Percentiles rank a stretch among this genome's conserved stretches.
Evolutionary conservation across 2,113 vertebrate species (phyloP).

Genomic region (Xyliphius kryptos): DNA sequence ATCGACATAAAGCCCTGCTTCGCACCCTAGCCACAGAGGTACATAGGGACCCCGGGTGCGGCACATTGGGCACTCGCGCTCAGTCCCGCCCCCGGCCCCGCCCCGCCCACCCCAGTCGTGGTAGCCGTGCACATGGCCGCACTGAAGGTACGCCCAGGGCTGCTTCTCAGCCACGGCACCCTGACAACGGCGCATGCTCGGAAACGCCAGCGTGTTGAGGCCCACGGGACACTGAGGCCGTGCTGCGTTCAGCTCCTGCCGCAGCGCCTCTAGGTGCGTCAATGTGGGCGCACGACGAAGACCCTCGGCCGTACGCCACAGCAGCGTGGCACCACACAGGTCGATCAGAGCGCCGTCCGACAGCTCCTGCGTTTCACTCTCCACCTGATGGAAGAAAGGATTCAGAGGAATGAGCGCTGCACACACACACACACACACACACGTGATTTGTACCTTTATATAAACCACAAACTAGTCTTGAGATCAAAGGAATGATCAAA

Average conservation of each 20-base stretch:
- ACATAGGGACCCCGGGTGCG: constrained; percentile 91
- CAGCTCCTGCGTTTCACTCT: constrained; percentile 88
- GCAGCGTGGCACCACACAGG: constrained; percentile 88
- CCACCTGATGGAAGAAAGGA: constrained; percentile 73
- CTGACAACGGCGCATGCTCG: constrained; percentile 90
- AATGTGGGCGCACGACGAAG: constrained; percentile 89
- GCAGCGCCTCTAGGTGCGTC: constrained; percentile 92
- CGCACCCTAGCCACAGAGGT: constrained; percentile 94
- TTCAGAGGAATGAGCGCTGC: too few relatives aligned
- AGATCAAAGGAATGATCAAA: too few relatives aligned
- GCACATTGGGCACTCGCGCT: constrained; percentile 96
- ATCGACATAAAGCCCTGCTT: constrained; percentile 94
- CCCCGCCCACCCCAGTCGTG: constrained; percentile 86
- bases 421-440: too few relatives aligned
- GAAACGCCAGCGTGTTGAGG: constrained; percentile 97
- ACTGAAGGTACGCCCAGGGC: constrained; percentile 95
- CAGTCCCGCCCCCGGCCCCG: constrained; percentile 69
- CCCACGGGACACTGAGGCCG: constrained; percentile 95
- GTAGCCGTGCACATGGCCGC: constrained; percentile 95
- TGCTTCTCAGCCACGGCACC: constrained; percentile 96
- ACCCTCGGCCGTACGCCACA: constrained; percentile 96
- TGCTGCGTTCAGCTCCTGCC: constrained; percentile 95
- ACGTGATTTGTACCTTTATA: too few relatives aligned
- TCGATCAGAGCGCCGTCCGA: constrained; percentile 94
- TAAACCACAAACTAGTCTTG: too few relatives aligned